Base-by-base conservation (phyloP, 2,888 invertebrate species). In the Dione vanillae region DNA sequence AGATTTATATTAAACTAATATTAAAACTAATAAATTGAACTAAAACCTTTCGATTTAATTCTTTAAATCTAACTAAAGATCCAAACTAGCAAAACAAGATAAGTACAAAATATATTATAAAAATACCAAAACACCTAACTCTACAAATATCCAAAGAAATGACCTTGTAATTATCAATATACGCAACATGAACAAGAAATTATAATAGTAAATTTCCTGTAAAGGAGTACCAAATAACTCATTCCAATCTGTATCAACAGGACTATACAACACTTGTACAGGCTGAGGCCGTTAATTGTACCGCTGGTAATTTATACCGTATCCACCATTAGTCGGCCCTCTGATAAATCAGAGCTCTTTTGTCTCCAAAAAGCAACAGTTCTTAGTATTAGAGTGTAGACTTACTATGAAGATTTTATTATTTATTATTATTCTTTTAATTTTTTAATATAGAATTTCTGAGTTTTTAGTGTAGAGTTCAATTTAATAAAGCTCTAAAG, bases 291-390 rank as follows among this genome's bases (percentile, higher is more conserved):
- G 85, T 86, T 88, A 87, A 87, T 87, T 84, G 82, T 83, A 65
- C 74, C 75, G 76, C 72, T 77, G 78, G 85, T 88, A 84, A 89
- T 88, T 89, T 88, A 88, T 87, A 83, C 81, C 76, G 78, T 77
- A 81, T 82, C 83, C 80, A 73, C 85, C 83, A 83, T 85, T 85
- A 85, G 80, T 82, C 79, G 82, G 77, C 80, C 70, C 76, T 74
- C 80, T 83, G 78, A 89, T 90, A 89, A 89, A 89, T 90, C 87
- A 88, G 82, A 71, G 78, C 82, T 83, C 88, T 86, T 87, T 88
- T 86, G 86, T 86, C 83, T 84, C 76, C 68, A 71, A 73, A 74
- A 76, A 79, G 86, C 83, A 85, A 87, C 87, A 85, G 73, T 71
- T 73, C 73, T 52, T 66, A 59, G n/a, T 16, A 3, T 37, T 0